These are phyloP conservation scores for Meloidogyne hapla DNA, from an alignment of 1,140 invertebrate species.

Conservation along the genomic window DNA sequence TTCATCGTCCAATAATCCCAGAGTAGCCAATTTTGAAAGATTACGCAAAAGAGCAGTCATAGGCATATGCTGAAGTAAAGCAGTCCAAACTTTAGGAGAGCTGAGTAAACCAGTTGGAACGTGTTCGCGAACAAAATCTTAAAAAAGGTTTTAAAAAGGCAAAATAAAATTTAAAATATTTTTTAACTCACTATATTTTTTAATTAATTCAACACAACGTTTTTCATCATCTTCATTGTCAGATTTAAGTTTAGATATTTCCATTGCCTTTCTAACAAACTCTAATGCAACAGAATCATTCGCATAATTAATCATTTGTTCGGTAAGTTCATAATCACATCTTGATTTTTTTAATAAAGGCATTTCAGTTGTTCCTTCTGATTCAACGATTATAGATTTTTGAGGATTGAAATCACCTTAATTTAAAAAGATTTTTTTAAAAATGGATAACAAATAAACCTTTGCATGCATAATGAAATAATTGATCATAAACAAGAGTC, in stretches of 20 bases:
- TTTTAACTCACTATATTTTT: slow-evolving; percentile 24
- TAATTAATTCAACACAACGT: slow-evolving; percentile 38
- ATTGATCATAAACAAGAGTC: slow-evolving; percentile 49
- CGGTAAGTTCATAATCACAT: slow-evolving; percentile 63
- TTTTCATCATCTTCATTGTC: slow-evolving; percentile 26
- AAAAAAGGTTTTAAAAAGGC: slow-evolving; percentile 17
- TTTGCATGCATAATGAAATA: slow-evolving; percentile 52
- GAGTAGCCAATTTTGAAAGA: slow-evolving; percentile 71
- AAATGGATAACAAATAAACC: slow-evolving; percentile 27
- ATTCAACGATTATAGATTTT: not conserved
- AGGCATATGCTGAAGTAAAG: slow-evolving; percentile 70
- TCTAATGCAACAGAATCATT: slow-evolving; percentile 29
- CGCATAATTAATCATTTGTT: slow-evolving; percentile 55
- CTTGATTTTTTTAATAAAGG: slow-evolving; percentile 19
- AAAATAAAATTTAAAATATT: slow-evolving; percentile 8
- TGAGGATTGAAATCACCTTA: slow-evolving; percentile 24
- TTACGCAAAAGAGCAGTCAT: slow-evolving; percentile 69
- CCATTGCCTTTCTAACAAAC: slow-evolving; percentile 23
- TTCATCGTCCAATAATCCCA: slow-evolving; percentile 68
- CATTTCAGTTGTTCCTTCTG: slow-evolving; percentile 13
- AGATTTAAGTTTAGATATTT: slow-evolving; percentile 17
- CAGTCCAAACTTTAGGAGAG: slow-evolving; percentile 71
- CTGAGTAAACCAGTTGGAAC: slow-evolving; percentile 72
- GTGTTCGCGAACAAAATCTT: slow-evolving; percentile 68
- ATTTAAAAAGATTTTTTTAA: not conserved